A percentile compares a stretch with the other conserved stretches of the same genome.
Evolutionary conservation across 2,888 invertebrate species (phyloP).

Genomic region (Rambutsinella grinnellia): DNA sequence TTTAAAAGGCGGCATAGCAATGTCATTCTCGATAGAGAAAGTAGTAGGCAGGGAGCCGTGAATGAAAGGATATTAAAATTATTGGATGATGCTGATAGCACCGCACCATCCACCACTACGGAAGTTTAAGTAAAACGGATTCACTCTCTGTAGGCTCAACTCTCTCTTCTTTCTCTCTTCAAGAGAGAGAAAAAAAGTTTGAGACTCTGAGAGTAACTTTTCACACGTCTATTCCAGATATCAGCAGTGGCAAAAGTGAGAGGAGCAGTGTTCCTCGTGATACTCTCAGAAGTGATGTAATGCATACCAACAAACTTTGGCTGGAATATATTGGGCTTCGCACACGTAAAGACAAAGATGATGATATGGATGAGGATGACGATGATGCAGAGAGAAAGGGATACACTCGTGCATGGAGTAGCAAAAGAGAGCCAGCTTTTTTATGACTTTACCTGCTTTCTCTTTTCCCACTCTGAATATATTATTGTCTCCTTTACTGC

Average conservation of each 20-base stretch:
- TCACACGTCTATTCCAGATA: slow-evolving; percentile 44
- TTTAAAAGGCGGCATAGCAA: too few species aligned
- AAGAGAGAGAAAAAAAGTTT: slow-evolving; percentile 1
- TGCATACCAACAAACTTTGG: slow-evolving; percentile 65
- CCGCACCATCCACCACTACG: too few species aligned
- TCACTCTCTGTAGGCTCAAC: background rate
- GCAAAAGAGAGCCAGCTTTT: slow-evolving; percentile 3
- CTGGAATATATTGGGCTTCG: slow-evolving; percentile 2
- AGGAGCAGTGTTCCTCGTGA: slow-evolving; percentile 34
- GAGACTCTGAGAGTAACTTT: slow-evolving; percentile 12
- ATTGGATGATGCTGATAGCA: slow-evolving; percentile 21
- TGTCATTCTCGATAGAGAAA: too few species aligned
- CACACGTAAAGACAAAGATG: slow-evolving; percentile 16
- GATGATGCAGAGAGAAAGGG: slow-evolving; percentile 14
- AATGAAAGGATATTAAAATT: slow-evolving; percentile 43
- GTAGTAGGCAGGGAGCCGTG: background rate
- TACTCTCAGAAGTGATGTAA: slow-evolving; percentile 63
- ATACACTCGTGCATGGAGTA: slow-evolving; percentile 13
- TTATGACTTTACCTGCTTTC: slow-evolving; percentile 50
- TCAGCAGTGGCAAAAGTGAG: slow-evolving; percentile 7
- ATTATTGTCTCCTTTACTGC: slow-evolving; percentile 31
- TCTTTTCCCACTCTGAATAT: slow-evolving; percentile 35
- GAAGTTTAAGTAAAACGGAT: too few species aligned
- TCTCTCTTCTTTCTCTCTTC: slow-evolving; percentile 14
- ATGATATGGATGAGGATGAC: slow-evolving; percentile 17